Percentiles rank a stretch among this genome's conserved stretches.
Evolutionary conservation across 2,113 vertebrate species (phyloP).

Genomic region (Oplegnathus fasciatus): DNA sequence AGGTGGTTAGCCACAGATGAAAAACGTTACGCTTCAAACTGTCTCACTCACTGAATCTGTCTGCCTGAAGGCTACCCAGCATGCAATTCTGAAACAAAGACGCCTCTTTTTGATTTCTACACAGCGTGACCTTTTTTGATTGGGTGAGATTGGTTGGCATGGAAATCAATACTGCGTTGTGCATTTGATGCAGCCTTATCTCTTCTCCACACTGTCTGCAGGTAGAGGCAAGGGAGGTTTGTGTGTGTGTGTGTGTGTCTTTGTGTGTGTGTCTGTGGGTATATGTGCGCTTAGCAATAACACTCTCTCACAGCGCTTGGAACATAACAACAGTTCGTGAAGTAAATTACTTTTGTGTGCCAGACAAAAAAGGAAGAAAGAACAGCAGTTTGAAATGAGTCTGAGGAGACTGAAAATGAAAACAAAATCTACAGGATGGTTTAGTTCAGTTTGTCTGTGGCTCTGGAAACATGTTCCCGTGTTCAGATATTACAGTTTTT

Average conservation of each 20-base stretch:
- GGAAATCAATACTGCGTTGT: conserved; percentile 85
- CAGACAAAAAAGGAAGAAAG: conserved; percentile 29
- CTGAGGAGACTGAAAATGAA: conserved; percentile 30
- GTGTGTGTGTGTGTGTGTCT: conserved; percentile 46
- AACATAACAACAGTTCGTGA: conserved; percentile 73
- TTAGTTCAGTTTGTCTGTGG: conserved; percentile 13
- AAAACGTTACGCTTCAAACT: conserved; percentile 80
- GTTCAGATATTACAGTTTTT: neutral
- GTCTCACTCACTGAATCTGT: conserved; percentile 73
- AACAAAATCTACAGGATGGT: neutral
- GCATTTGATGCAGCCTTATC: conserved; percentile 85
- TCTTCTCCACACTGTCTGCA: conserved; percentile 82
- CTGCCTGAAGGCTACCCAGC: conserved; percentile 81
- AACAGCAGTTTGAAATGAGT: conserved; percentile 58
- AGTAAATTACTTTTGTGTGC: conserved; percentile 74
- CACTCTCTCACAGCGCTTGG: conserved; percentile 47
- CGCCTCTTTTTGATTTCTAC: conserved; percentile 80
- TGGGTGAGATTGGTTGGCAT: conserved; percentile 86
- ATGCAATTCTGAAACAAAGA: conserved; percentile 86
- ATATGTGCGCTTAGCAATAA: conserved; percentile 38
- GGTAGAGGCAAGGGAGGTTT: conserved; percentile 72
- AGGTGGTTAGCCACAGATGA: conserved; percentile 79
- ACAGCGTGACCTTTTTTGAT: conserved; percentile 87
- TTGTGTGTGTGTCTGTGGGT: conserved; percentile 45
- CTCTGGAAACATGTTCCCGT: conserved; percentile 17